These are phyloP conservation scores for Chloropsis cyanopogon DNA, from an alignment of 2,113 vertebrate genomes.

Conservation along the genomic window DNA sequence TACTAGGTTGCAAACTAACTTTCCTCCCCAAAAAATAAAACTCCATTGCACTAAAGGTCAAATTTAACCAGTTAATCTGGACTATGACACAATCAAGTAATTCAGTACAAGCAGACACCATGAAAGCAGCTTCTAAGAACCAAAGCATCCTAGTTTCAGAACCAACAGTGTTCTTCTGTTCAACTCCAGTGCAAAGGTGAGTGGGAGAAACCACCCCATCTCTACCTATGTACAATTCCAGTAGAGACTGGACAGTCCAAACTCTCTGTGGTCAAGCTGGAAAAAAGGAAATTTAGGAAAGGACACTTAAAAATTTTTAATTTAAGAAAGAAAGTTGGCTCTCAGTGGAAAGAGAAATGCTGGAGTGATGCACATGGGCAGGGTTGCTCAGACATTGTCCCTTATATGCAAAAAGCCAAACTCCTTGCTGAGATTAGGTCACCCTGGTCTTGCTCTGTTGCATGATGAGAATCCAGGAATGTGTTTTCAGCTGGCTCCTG, in stretches of 20 bases:
- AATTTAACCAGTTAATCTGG: slow-evolving; percentile 29
- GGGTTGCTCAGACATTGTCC: background rate
- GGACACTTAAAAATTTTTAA: slow-evolving; percentile 51
- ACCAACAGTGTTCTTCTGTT: slow-evolving; percentile 10
- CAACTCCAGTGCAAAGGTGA: slow-evolving; percentile 22
- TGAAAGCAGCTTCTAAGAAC: slow-evolving; percentile 66
- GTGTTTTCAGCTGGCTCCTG: slow-evolving; percentile 86
- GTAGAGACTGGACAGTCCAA: background rate
- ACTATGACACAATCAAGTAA: slow-evolving; percentile 12
- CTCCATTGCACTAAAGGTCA: slow-evolving; percentile 67
- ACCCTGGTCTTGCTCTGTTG: background rate
- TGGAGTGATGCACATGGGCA: background rate
- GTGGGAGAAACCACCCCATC: background rate
- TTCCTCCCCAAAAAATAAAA: slow-evolving; percentile 4
- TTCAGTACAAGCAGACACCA: slow-evolving; percentile 48
- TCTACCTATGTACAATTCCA: slow-evolving; percentile 32
- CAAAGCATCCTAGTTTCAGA: slow-evolving; percentile 32
- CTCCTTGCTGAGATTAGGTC: background rate
- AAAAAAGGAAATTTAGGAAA: slow-evolving; percentile 51
- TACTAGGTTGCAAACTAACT: slow-evolving; percentile 56
- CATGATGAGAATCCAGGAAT: background rate
- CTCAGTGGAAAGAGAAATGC: slow-evolving; percentile 5
- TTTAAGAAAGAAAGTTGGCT: slow-evolving; percentile 12
- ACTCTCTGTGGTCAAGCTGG: slow-evolving; percentile 13
- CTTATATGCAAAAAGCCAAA: background rate